Evolutionary conservation across 37 sponge, comb jelly and placozoan genomes (phyloP).

Genomic region (Eunapius fragilis): DNA sequence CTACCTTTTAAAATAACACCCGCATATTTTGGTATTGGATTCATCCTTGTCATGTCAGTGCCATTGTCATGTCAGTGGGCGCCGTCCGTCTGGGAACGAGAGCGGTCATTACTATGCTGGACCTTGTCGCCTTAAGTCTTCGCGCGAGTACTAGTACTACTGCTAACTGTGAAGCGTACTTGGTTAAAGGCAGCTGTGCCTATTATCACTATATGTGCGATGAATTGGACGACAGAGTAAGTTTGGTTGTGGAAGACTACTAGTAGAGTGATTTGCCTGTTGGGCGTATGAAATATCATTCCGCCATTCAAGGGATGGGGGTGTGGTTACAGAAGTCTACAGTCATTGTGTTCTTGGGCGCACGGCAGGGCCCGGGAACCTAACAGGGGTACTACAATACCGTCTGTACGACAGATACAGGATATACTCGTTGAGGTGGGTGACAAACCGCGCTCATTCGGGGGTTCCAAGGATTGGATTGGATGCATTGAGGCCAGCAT

Average conservation of each 20-base stretch:
- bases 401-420: slow-evolving; percentile 70
- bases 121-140: background rate
- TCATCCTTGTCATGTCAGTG: too few relatives aligned
- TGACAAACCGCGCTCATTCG: slow-evolving; percentile 82
- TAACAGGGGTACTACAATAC: slow-evolving; percentile 26
- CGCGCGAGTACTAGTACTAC: too few relatives aligned
- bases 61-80: too few relatives aligned
- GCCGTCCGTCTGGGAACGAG: background rate
- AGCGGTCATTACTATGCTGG: background rate
- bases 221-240: slow-evolving; percentile 72
- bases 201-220: slow-evolving; percentile 89
- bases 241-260: background rate
- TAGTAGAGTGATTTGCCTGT: background rate
- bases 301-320: slow-evolving; percentile 78
- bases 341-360: slow-evolving; percentile 92
- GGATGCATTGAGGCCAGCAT: slow-evolving; percentile 84
- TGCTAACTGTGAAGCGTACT: background rate
- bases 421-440: slow-evolving; percentile 73
- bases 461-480: slow-evolving; percentile 88
- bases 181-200: slow-evolving; percentile 62
- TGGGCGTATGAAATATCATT: background rate
- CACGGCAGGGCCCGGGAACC: background rate
- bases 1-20: too few relatives aligned
- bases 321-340: slow-evolving; percentile 93
- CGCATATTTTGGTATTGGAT: too few relatives aligned